Evolutionary conservation across 2,113 vertebrate species (phyloP).

Genomic region (Passer domesticus): DNA sequence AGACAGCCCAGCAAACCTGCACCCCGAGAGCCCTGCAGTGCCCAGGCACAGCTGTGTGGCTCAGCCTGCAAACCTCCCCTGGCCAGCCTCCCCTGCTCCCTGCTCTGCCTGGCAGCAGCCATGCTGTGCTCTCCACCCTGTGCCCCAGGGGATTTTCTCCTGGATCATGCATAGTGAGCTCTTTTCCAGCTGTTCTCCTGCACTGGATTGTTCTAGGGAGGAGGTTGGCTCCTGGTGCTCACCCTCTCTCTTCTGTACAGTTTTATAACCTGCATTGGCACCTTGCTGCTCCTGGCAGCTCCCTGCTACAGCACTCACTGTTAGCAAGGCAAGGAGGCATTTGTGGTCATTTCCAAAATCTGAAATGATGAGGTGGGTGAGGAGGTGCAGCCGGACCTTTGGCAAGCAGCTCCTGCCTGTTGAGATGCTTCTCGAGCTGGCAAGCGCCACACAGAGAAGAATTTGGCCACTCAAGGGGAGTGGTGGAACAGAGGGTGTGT

Average conservation of each 20-base stretch:
- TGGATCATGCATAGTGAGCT: fast-evolving
- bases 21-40: not conserved
- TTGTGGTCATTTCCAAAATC: not conserved
- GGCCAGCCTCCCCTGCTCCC: fast-evolving
- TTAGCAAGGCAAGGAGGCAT: not conserved
- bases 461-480: not conserved
- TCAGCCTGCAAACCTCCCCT: not conserved
- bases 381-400: not conserved
- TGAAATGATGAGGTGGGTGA: not conserved
- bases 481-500: not conserved
- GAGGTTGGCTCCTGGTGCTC: not conserved
- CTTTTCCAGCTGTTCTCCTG: not conserved
- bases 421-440: not conserved
- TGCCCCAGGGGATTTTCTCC: not conserved
- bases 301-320: fast-evolving
- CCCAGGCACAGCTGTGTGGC: fast-evolving
- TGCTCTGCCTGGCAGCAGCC: fast-evolving
- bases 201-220: not conserved
- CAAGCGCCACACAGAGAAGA: not conserved
- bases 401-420: not conserved
- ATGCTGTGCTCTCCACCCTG: fast-evolving
- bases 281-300: not conserved
- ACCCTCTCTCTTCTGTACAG: not conserved
- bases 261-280: not conserved
- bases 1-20: not conserved